phyloP scores from a whole-genome alignment of 2,888 invertebrate genomes.

The Pseudococcus viburni region DNA sequence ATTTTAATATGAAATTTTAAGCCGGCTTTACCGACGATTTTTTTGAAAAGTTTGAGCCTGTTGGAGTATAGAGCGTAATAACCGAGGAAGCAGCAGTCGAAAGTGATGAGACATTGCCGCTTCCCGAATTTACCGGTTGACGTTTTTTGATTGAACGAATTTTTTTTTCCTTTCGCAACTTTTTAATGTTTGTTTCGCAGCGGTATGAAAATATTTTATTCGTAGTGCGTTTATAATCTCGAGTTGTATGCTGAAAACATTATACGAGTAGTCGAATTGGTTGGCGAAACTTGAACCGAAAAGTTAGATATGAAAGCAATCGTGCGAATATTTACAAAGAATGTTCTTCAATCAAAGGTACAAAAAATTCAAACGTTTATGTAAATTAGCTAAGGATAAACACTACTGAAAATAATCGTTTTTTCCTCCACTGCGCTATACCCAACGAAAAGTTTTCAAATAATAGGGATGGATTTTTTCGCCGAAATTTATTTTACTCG shows the following conservation, averaged over 20 bases:
- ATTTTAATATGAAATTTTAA: conserved; percentile 48
- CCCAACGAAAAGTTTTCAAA: not conserved
- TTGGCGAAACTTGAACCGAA: not conserved
- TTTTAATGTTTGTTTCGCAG: conserved; percentile 16
- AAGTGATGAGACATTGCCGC: conserved; percentile 13
- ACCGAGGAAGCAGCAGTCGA: conserved; percentile 36
- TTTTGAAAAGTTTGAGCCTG: conserved; percentile 25
- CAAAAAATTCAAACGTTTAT: not conserved
- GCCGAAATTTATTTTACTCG: not conserved
- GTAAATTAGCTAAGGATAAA: not conserved
- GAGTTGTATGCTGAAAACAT: not conserved
- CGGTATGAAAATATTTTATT: not conserved
- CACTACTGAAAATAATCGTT: not conserved
- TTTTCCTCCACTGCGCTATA: not conserved
- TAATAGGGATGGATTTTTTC: not conserved
- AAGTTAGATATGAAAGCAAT: conserved; percentile 9
- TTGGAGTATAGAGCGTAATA: conserved; percentile 28
- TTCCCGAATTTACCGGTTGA: conserved; percentile 7
- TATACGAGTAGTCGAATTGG: not conserved
- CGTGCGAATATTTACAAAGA: conserved; percentile 22
- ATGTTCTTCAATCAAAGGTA: not conserved
- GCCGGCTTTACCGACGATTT: conserved; percentile 13
- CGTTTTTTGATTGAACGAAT: conserved; percentile 41
- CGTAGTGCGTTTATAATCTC: not conserved
- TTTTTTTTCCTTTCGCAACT: not conserved